Percentiles rank a stretch among this genome's conserved stretches.
Conservation (phyloP, 2,113 vertebrate species). For the Panthera uncia region DNA sequence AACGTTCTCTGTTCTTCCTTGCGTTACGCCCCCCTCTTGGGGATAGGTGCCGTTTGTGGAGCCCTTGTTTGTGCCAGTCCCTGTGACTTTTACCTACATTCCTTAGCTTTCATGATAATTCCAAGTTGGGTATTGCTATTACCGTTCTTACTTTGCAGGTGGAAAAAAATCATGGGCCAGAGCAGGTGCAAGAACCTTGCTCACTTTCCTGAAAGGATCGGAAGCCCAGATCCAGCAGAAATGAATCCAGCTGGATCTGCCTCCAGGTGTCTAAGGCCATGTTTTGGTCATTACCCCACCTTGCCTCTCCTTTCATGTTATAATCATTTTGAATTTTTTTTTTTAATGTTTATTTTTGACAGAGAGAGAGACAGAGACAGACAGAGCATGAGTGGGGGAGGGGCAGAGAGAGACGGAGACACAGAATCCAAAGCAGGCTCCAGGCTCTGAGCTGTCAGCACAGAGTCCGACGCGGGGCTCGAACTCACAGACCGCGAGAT, state of each 20-base stretch:
- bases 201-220: neutral
- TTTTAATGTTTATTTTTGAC: too few species aligned
- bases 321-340: neutral
- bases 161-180: neutral
- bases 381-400: too few species aligned
- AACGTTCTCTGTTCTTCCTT: neutral
- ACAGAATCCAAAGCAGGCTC: too few species aligned
- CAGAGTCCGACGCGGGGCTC: too few species aligned
- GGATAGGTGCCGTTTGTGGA: neutral
- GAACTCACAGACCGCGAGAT: too few species aligned
- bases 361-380: too few species aligned
- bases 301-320: neutral
- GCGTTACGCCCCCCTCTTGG: neutral
- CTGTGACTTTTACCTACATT: neutral
- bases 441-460: too few species aligned
- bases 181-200: neutral
- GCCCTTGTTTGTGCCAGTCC: neutral
- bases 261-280: accelerated
- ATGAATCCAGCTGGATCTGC: neutral
- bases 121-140: neutral
- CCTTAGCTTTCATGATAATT: neutral
- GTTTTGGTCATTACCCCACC: neutral
- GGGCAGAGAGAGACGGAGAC: too few species aligned
- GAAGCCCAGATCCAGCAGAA: neutral
- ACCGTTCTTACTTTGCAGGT: neutral